These are phyloP conservation scores for Epirrita christyi DNA, from an alignment of 2,888 invertebrate species.

Conservation along the genomic window DNA sequence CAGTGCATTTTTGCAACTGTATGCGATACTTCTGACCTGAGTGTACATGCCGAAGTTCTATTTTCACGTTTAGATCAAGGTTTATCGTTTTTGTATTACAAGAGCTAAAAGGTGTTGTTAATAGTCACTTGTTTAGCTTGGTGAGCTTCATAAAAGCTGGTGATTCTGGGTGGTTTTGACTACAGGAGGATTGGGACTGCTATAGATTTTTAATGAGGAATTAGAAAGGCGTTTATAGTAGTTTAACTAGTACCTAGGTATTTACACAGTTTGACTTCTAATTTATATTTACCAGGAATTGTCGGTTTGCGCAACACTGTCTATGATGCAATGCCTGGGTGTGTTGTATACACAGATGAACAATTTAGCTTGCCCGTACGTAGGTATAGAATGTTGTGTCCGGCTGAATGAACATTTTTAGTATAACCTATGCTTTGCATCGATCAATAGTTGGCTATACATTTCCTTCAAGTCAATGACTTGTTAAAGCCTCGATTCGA, in stretches of 20 bases:
- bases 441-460: constrained; percentile 15
- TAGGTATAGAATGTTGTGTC: constrained; percentile 17
- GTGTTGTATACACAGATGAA: constrained; percentile 70
- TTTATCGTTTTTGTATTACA: not conserved
- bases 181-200: not conserved
- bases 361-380: constrained; percentile 47
- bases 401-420: constrained; percentile 16
- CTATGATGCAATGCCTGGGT: constrained; percentile 59
- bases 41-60: not conserved
- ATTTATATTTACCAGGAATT: constrained; percentile 55
- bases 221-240: constrained; percentile 46
- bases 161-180: no score
- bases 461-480: constrained; percentile 11
- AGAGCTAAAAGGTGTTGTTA: not conserved
- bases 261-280: constrained; percentile 70
- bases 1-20: constrained; percentile 24
- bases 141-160: no score
- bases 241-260: constrained; percentile 41
- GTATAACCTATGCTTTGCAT: not conserved
- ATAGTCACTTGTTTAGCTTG: not conserved
- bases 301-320: constrained; percentile 63
- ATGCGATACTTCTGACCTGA: constrained; percentile 2
- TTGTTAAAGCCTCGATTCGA: not conserved
- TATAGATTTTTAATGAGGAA: constrained; percentile 42
- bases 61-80: not conserved